A percentile compares a stretch with the other conserved stretches of the same genome.
These are phyloP conservation scores for Thryonomys swinderianus DNA, from an alignment of 2,113 vertebrate species.

Conservation along the genomic window DNA sequence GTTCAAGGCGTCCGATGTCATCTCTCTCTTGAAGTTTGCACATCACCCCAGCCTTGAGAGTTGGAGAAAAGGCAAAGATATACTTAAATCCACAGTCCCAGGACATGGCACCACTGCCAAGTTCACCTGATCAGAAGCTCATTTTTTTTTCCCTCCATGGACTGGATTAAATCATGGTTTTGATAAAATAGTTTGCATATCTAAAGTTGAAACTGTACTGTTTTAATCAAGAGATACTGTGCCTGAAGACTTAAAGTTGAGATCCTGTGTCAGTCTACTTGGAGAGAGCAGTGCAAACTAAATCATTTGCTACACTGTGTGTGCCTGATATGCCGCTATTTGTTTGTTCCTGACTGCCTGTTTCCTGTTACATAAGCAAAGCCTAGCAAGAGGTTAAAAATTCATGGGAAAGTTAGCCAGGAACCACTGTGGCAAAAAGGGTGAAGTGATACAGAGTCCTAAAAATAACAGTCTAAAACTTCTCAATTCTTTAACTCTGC, in stretches of 20 bases:
- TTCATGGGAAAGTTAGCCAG: slow-evolving; percentile 92
- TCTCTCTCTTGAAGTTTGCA: slow-evolving; percentile 94
- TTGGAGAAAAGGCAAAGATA: slow-evolving; percentile 94
- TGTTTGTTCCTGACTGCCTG: slow-evolving; percentile 92
- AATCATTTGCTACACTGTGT: slow-evolving; percentile 82
- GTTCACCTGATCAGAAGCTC: slow-evolving; percentile 80
- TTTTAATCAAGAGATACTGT: slow-evolving; percentile 60
- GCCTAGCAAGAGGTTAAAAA: slow-evolving; percentile 94
- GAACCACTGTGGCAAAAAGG: slow-evolving; percentile 85
- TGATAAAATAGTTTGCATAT: background rate
- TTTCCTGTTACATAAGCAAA: slow-evolving; percentile 92
- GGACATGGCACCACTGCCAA: slow-evolving; percentile 88
- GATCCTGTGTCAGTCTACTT: slow-evolving; percentile 68
- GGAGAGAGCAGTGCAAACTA: slow-evolving; percentile 79
- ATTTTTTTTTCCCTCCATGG: slow-evolving; percentile 72
- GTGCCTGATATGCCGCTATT: slow-evolving; percentile 85
- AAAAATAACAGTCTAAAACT: slow-evolving; percentile 87
- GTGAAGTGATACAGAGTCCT: slow-evolving; percentile 84
- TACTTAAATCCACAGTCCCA: slow-evolving; percentile 98
- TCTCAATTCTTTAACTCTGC: slow-evolving; percentile 76
- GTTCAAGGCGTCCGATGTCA: slow-evolving; percentile 93
- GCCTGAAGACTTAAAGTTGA: slow-evolving; percentile 56
- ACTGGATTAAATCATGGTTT: slow-evolving; percentile 72
- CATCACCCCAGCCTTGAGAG: slow-evolving; percentile 93
- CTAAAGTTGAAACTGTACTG: slow-evolving; percentile 30